Evolutionary conservation across 1,140 invertebrate species (phyloP), one percentile per base, ranked within the genome.

Genomic region (Sipha flava): DNA sequence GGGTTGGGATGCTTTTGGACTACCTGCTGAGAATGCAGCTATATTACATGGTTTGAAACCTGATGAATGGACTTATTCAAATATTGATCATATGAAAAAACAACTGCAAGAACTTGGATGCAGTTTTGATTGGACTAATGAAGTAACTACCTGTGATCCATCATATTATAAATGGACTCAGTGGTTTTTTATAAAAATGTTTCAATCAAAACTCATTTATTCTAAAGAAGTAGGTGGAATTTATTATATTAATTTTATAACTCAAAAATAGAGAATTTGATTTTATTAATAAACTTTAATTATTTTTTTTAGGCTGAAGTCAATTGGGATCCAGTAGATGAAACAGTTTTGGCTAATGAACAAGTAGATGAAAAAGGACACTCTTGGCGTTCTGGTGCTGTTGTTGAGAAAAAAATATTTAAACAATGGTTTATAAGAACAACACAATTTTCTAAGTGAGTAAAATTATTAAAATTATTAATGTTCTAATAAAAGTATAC

Each of bases 21-120:
- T 99, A 59, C 98, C 98, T 26, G 98, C 98, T 3, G 98, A 99
- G 87, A 99, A 99, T 90, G 98, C 98, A 75, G 98, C 98, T 7
- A 91, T 96, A 80, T 92, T 98, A 84, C 88, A 90, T 54, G 90
- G 92, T 57, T 87, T 95, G 40, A 86, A 90, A 83, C 93, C 98
- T 6, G 86, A 89, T 26, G 84, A 89, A 23, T 99, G 98, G 98
- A 99, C 97, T 0, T 85, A 89, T 64, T 85, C 89, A 81, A 99
- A 99, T 87, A 98, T 99, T 82, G 83, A 85, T 3, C 89, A 90
- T 68, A 99, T 99, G 98, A 93, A 91, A 85, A 83, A 90, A 59
- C 98, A 99, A 86, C 86, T 99, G 3, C 83, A 91, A 64, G 85
- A 90, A 73, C 87, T 99, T 62, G 92, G 92, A 12, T 95, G 92